Base-by-base conservation (phyloP, 2,888 invertebrate genomes). In the Watsonalla cultraria region DNA sequence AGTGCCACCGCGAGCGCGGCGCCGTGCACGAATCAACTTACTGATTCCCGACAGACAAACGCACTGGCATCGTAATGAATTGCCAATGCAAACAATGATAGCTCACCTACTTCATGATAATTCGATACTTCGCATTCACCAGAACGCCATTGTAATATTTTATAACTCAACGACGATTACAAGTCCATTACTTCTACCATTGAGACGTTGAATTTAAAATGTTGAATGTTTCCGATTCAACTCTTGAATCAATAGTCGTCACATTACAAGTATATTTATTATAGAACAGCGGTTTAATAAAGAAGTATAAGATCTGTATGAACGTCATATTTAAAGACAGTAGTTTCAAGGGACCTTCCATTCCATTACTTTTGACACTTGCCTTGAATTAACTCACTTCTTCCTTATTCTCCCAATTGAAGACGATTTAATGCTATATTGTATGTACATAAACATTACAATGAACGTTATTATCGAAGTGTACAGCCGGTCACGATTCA, bases 21-120 rank as follows among this genome's bases (percentile, higher is more conserved):
- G 52, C 54, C 54, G 51, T 58, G 13, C 46, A 46, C 59, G 61
- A 56, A 65, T 64, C 61, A 59, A 57, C 62, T 61, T 57, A 63
- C 61, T 61, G 67, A 67, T 64, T 64, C 48, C 53, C 54, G 51
- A 52, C 47, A 13, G 33, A 39, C 59, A 52, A 53, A 56, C 54
- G 51, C 54, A 37, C 42, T 11, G 11, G 37, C 13, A 5, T 13
- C 48, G 7, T 48, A 48, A 48, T 48, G 47, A 48, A 48, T 37
- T 6, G 48, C 14, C 9, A 48, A 48, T 13, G 42, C 42, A 42
- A 42, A 42, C 42, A 42, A 42, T 11, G 42, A 42, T 42, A 42
- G 9, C 11, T 42, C 11, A 11, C 11, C 11, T 11, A 8, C 42
- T 11, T 42, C 11, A 42, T 42, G 42, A 42, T 42, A 42, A 8